phyloP scores from a whole-genome alignment of 1,140 invertebrate species.

The Diorhabda elongata region DNA sequence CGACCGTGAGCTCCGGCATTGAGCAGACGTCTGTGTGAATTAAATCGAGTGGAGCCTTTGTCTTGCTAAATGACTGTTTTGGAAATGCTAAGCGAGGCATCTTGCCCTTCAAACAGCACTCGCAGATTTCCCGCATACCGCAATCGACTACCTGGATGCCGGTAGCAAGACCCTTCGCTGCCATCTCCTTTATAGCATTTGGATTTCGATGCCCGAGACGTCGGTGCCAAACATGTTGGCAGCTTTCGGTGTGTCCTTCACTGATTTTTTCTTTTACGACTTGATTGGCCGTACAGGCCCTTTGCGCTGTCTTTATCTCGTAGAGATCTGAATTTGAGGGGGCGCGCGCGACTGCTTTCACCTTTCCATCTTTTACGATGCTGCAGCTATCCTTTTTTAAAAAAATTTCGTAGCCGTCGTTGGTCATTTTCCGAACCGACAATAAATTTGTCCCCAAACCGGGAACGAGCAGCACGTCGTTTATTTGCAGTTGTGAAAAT shows the following conservation, averaged over 20 bases:
- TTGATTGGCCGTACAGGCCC: too few relatives aligned
- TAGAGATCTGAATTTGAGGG: too few relatives aligned
- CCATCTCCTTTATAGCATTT: slow-evolving; percentile 21
- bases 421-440: too few relatives aligned
- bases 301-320: too few relatives aligned
- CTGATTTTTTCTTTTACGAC: too few relatives aligned
- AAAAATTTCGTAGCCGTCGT: too few relatives aligned
- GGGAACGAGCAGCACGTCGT: too few relatives aligned
- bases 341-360: too few relatives aligned
- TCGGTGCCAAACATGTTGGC: slow-evolving; percentile 27
- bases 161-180: slow-evolving; percentile 18
- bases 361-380: too few relatives aligned
- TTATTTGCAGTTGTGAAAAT: too few relatives aligned
- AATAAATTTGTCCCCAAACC: too few relatives aligned
- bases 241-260: slow-evolving; percentile 4
- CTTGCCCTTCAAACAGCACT: slow-evolving; percentile 28
- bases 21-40: slow-evolving; percentile 27
- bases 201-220: slow-evolving; percentile 26
- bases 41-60: slow-evolving; percentile 24
- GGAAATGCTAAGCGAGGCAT: slow-evolving; percentile 24
- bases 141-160: slow-evolving; percentile 16
- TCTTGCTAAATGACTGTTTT: neutral
- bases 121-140: slow-evolving; percentile 16
- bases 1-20: slow-evolving; percentile 23
- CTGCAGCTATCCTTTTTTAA: too few relatives aligned